Conservation (phyloP, 2,113 vertebrate genomes). For the Pituophis catenifer region DNA sequence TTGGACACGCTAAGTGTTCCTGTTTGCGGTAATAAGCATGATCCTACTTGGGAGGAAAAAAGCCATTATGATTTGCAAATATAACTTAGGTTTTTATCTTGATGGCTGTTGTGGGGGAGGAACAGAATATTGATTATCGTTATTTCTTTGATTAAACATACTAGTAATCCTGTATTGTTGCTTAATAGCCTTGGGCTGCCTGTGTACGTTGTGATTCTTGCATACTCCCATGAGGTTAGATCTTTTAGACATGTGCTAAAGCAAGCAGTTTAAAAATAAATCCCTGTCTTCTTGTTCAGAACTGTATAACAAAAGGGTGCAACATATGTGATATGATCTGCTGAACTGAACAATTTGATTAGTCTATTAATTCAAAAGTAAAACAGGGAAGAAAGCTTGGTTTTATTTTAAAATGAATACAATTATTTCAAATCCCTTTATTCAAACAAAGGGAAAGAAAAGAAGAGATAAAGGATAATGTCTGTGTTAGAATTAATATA, state of each 20-base stretch:
- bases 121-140: neutral
- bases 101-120: neutral
- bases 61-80: neutral
- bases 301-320: neutral
- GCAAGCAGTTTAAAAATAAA: neutral
- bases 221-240: neutral
- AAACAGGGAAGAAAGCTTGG: neutral
- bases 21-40: neutral
- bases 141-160: neutral
- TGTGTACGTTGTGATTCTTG: neutral
- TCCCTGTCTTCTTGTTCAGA: neutral
- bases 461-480: neutral
- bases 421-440: neutral
- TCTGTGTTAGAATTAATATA: neutral
- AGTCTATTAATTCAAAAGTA: neutral
- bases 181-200: neutral
- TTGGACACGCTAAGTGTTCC: neutral
- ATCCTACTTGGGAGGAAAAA: neutral
- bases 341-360: neutral
- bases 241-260: neutral
- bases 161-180: neutral
- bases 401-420: conserved; percentile 22
- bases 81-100: neutral
- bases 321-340: neutral
- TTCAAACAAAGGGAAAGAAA: conserved; percentile 15